Conservation (phyloP, 2,888 invertebrate genomes). For the Pseudanteris insignis region DNA sequence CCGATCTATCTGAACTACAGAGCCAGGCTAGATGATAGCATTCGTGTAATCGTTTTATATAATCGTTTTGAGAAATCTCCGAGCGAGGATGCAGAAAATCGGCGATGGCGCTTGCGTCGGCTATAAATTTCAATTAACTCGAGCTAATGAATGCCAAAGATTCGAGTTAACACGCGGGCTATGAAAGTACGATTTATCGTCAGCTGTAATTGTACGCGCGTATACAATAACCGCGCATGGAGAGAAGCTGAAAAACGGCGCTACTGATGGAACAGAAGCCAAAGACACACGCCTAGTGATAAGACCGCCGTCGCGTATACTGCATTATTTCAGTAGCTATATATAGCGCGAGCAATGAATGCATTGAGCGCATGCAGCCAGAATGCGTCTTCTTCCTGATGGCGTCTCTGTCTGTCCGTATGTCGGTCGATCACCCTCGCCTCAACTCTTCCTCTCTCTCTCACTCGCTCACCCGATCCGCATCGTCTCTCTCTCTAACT, state of each 20-base stretch:
- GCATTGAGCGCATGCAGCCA: conserved; percentile 44
- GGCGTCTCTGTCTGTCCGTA: conserved; percentile 44
- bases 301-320: conserved; percentile 31
- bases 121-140: conserved; percentile 1
- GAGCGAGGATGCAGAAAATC: too few species aligned
- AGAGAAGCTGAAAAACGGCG: not conserved
- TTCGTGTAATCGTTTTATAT: too few species aligned
- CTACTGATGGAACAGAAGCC: conserved; percentile 7
- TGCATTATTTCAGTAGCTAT: conserved; percentile 43
- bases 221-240: not conserved
- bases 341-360: conserved; percentile 46
- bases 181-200: too few species aligned
- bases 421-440: conserved; percentile 46
- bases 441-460: conserved; percentile 23
- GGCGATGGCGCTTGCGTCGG: too few species aligned
- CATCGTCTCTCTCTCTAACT: conserved; percentile 11
- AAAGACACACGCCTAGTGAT: conserved; percentile 43
- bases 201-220: not conserved
- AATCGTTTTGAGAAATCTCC: too few species aligned
- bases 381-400: conserved; percentile 47
- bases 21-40: too few species aligned
- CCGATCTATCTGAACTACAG: too few species aligned
- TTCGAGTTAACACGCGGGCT: too few species aligned
- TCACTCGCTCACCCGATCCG: conserved; percentile 19
- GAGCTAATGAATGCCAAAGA: too few species aligned